phyloP scores from a whole-genome alignment of 37 sponge, comb jelly and placozoan genomes.

The Aphrocallistes beatrix region DNA sequence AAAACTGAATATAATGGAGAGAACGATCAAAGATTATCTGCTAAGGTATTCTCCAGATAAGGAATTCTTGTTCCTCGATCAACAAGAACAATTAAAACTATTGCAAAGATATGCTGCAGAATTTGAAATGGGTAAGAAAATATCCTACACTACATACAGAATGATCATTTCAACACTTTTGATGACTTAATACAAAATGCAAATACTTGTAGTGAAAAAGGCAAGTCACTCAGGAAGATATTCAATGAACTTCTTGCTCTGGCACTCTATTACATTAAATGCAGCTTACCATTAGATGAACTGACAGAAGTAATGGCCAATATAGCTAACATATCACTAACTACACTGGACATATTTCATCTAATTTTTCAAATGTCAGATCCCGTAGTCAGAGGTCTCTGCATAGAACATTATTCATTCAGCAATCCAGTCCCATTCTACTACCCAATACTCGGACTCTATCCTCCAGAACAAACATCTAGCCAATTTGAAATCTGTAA shows the following conservation, averaged over 20 bases:
- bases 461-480: too few species aligned
- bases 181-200: not conserved
- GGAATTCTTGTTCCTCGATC: too few species aligned
- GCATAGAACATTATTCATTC: constrained; percentile 16
- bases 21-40: not conserved
- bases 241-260: not conserved
- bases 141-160: not conserved
- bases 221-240: not conserved
- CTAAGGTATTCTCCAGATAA: not conserved
- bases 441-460: not conserved
- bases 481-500: not conserved
- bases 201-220: not conserved
- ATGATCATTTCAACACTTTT: not conserved
- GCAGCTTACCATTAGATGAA: not conserved
- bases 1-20: not conserved
- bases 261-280: not conserved
- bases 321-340: not conserved
- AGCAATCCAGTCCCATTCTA: constrained; percentile 3
- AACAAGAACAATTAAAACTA: too few species aligned
- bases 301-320: not conserved
- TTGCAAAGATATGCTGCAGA: not conserved
- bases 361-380: not conserved
- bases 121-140: not conserved
- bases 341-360: not conserved
- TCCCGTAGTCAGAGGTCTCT: not conserved